Evolutionary conservation across 2,888 invertebrate genomes (phyloP), one percentile per base, ranked within the genome.

Genomic region (Limenitis arthemis): DNA sequence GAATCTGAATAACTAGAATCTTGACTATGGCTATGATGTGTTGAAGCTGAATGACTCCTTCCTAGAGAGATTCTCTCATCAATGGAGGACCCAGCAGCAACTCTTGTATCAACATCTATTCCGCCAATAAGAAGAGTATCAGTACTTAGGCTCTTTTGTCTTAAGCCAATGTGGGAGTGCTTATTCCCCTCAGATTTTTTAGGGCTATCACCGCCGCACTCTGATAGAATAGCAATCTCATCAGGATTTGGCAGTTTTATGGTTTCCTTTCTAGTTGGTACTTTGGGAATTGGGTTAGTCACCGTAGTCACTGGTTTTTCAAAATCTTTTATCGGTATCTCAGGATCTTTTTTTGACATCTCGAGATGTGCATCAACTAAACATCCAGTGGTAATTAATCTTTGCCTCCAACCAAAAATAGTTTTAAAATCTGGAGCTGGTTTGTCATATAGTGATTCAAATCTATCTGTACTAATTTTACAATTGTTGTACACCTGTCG

Each of bases 361-460:
- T 71, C 73, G 8, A 65, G 47, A 65, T 87, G 87, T 48, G 71
- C 58, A 61, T 87, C 86, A 58, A 76, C 69, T 60, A 87, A 66
- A 63, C 87, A 87, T 5, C 87, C 87, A 47, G 79, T 82, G 6
- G 58, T 55, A 38, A 86, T 55, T 30, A 87, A 72, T 11, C 73
- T 67, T 59, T 83, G 80, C 52, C 85, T 71, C 86, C 84, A 86
- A 33, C 69, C 67, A 75, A 83, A 87, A 56, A 87, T 81, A 40
- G 85, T 86, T 64, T 85, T 77, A 54, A 80, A 85, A 65, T 86
- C 85, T 39, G 87, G 87, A 46, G 86, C 85, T 38, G 82, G 83
- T 68, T 87, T 87, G 46, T 79, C 77, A 69, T 68, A 83, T 8
- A 72, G 38, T 34, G 67, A 56, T 66, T 85, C 77, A 77, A 87